Conservation (phyloP, 2,888 invertebrate species). For the Sepiola atlantica region DNA sequence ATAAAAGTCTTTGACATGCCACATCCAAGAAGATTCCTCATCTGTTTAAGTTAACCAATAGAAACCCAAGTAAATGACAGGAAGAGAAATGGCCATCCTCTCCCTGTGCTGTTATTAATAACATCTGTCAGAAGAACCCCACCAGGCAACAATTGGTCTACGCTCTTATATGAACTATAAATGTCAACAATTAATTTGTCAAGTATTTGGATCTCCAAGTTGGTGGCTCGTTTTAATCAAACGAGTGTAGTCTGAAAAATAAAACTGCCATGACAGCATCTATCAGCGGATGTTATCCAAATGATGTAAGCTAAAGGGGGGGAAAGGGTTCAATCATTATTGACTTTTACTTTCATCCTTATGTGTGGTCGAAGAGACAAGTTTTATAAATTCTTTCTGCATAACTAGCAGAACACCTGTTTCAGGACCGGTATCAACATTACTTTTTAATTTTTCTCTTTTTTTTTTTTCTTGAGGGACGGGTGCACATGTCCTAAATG, state of each 20-base stretch:
- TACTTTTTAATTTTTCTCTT: too few relatives aligned
- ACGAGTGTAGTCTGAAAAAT: background rate
- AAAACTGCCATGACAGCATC: background rate
- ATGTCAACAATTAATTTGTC: background rate
- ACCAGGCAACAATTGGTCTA: background rate
- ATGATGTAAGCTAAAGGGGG: background rate
- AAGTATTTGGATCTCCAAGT: background rate
- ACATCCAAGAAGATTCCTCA: background rate
- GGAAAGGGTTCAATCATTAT: background rate
- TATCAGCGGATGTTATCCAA: background rate
- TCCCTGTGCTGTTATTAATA: background rate
- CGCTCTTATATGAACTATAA: background rate
- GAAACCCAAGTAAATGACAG: background rate
- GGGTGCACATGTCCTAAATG: too few relatives aligned
- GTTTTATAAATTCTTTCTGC: background rate
- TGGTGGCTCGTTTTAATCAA: background rate
- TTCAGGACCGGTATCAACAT: too few relatives aligned
- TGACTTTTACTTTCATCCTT: background rate
- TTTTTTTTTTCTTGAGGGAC: too few relatives aligned
- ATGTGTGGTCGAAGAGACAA: background rate
- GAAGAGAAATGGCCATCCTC: background rate
- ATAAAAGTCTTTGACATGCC: background rate
- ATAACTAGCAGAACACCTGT: too few relatives aligned
- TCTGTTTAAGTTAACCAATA: background rate
- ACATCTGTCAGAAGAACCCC: background rate